A percentile compares a stretch with the other conserved stretches of the same genome.
These are phyloP conservation scores for Dipodomys ordii DNA, from an alignment of 2,113 vertebrate genomes.

Conservation along the genomic window DNA sequence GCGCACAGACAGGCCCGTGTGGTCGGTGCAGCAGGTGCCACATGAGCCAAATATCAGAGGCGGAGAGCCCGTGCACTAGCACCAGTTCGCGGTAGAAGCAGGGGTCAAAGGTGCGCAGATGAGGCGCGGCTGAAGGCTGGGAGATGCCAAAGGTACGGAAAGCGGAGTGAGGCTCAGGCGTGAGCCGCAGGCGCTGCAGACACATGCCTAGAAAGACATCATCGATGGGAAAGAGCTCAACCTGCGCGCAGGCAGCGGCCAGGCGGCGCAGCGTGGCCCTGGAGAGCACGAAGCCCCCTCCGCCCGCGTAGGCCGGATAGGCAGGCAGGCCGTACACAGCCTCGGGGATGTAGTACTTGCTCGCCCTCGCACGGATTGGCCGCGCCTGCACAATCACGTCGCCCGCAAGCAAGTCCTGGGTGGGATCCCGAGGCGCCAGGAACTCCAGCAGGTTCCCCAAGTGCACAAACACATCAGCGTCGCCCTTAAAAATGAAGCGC, in stretches of 20 bases:
- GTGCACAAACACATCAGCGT: slow-evolving; percentile 96
- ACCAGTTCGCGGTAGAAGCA: slow-evolving; percentile 98
- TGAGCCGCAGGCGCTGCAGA: slow-evolving; percentile 93
- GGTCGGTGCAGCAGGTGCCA: slow-evolving; percentile 95
- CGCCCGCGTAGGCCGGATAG: slow-evolving; percentile 95
- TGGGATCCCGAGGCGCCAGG: slow-evolving; percentile 85
- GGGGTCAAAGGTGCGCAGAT: slow-evolving; percentile 95
- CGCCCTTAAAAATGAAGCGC: slow-evolving; percentile 97
- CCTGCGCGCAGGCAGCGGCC: slow-evolving; percentile 91
- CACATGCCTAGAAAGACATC: slow-evolving; percentile 99
- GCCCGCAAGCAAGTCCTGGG: slow-evolving; percentile 93
- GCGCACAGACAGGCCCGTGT: slow-evolving; percentile 89
- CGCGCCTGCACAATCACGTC: slow-evolving; percentile 95
- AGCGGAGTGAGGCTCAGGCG: slow-evolving; percentile 92
- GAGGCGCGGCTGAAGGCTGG: slow-evolving; percentile 94
- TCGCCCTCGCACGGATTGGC: slow-evolving; percentile 92
- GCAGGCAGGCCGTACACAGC: slow-evolving; percentile 92
- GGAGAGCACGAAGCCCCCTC: slow-evolving; percentile 96
- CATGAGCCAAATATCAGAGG: slow-evolving; percentile 98
- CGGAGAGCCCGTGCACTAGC: slow-evolving; percentile 96
- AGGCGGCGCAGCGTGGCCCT: slow-evolving; percentile 91
- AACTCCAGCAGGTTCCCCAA: slow-evolving; percentile 96
- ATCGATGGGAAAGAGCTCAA: slow-evolving; percentile 98
- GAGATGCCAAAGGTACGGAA: slow-evolving; percentile 98
- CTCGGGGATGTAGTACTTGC: slow-evolving; percentile 97